Evolutionary conservation across 2,113 vertebrate species (phyloP).

Genomic region (sheep (Ovis aries)): ARS-UI_Ramb_v3.0 NC_056068.1:71650001-71650500

Average conservation of each 20-base stretch:
- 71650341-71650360: neutral
- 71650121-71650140: neutral
- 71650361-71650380: neutral
- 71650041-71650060: neutral
- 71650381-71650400: neutral
- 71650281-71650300: neutral
- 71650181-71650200: neutral
- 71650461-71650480: fast-evolving
- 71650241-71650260: neutral
- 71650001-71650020: neutral
- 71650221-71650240: neutral
- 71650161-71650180: neutral
- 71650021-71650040: neutral
- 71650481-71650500: neutral
- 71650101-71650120: neutral
- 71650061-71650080: neutral
- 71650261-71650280: neutral
- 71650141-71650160: neutral
- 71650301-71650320: neutral
- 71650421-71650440: fast-evolving
- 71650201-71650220: neutral
- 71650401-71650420: neutral
- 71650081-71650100: neutral
- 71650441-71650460: neutral
- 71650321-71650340: neutral